These are phyloP conservation scores for Falco concolor DNA, from an alignment of 2,797 vertebrate species.

Conservation along the genomic window DNA sequence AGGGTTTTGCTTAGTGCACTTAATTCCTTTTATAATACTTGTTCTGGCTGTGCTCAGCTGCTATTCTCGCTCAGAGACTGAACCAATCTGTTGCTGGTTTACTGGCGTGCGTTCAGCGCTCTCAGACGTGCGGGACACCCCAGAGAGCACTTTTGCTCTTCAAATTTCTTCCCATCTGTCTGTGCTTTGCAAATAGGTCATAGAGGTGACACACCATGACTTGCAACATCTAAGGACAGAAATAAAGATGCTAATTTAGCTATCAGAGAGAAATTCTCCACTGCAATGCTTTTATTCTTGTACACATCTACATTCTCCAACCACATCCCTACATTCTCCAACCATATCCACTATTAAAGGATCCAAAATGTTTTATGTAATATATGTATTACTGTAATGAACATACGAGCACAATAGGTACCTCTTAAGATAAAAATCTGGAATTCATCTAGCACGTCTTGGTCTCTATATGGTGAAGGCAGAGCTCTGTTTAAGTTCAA, in stretches of 20 bases:
- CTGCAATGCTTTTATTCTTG: not conserved
- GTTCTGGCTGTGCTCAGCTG: not conserved
- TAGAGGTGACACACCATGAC: not conserved
- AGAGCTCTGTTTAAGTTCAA: not conserved
- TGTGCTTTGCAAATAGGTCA: conserved; percentile 13
- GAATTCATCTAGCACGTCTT: not conserved
- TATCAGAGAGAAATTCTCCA: not conserved
- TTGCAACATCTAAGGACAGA: not conserved
- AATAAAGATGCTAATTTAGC: not conserved
- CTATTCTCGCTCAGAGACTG: not conserved
- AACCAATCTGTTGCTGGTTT: not conserved
- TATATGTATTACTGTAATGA: not conserved
- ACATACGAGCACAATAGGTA: fast-evolving
- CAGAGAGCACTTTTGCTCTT: not conserved
- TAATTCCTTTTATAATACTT: not conserved
- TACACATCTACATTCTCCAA: not conserved
- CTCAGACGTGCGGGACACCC: not conserved
- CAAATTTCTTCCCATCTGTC: conserved; percentile 18
- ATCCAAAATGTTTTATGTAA: not conserved
- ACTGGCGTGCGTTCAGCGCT: not conserved
- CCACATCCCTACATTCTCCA: not conserved
- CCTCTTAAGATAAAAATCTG: not conserved
- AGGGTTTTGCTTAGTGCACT: not conserved
- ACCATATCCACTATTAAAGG: not conserved
- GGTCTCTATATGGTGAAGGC: not conserved